These are phyloP conservation scores for Amiota minor DNA, from an alignment of 2,888 invertebrate genomes.

Conservation along the genomic window DNA sequence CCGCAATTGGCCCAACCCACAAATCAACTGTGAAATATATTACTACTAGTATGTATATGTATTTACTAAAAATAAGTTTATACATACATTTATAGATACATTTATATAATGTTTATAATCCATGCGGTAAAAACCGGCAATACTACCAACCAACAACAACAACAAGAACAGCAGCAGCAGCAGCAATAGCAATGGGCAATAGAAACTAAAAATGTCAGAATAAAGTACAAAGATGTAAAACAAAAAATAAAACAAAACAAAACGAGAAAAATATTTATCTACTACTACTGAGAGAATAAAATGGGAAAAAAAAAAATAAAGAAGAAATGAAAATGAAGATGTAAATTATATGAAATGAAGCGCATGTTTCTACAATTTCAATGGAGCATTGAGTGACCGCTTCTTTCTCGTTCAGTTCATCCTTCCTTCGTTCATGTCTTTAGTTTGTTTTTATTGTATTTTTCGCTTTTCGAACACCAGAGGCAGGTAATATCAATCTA, in stretches of 20 bases:
- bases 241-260: conserved; percentile 51
- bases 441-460: conserved; percentile 16
- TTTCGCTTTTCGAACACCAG: conserved; percentile 14
- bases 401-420: neutral
- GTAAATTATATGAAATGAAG: conserved; percentile 63
- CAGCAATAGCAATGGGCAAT: conserved; percentile 29
- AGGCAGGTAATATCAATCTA: conserved; percentile 67
- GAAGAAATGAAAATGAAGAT: conserved; percentile 60
- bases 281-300: conserved; percentile 40
- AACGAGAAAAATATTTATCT: conserved; percentile 53
- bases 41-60: too few relatives aligned
- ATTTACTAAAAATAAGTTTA: conserved; percentile 44
- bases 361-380: conserved; percentile 43
- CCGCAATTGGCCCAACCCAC: conserved; percentile 48
- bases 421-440: conserved; percentile 11
- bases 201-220: neutral
- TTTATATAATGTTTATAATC: too few relatives aligned
- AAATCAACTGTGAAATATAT: conserved; percentile 69
- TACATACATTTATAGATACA: conserved; percentile 42
- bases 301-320: conserved; percentile 26
- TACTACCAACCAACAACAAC: conserved; percentile 42
- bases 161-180: conserved; percentile 31
- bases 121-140: neutral
- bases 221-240: conserved; percentile 20
- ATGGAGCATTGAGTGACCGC: neutral